phyloP scores from a whole-genome alignment of 2,888 invertebrate species.

The Taphrorychus bicolor region DNA sequence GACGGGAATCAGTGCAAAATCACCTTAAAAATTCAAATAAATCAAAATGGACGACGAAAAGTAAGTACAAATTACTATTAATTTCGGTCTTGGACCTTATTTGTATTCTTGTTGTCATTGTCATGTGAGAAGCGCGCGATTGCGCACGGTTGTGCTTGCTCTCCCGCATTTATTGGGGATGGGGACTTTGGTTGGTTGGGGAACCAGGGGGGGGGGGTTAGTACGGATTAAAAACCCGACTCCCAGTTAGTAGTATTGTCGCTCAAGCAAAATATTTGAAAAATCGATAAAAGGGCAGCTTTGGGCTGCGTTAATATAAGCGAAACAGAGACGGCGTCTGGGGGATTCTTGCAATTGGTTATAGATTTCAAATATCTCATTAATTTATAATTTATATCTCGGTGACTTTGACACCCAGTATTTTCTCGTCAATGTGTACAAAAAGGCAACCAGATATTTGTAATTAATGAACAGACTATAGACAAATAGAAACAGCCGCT shows the following conservation, averaged over 20 bases:
- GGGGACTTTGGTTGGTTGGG: background rate
- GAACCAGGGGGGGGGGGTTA: background rate
- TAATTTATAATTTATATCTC: too few relatives aligned
- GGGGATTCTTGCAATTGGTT: background rate
- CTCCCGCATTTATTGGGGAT: background rate
- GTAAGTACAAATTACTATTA: constrained; percentile 24
- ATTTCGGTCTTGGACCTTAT: background rate
- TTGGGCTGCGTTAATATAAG: background rate
- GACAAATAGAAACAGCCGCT: too few relatives aligned
- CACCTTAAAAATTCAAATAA: background rate
- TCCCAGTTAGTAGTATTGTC: too few relatives aligned
- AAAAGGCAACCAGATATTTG: too few relatives aligned
- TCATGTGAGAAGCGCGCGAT: background rate
- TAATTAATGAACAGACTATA: too few relatives aligned
- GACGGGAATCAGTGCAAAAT: background rate
- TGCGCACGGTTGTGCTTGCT: constrained; percentile 1
- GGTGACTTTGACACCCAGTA: too few relatives aligned
- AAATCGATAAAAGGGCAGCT: background rate
- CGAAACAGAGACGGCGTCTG: background rate
- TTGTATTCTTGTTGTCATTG: constrained; percentile 1
- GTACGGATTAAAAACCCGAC: background rate
- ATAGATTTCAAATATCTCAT: too few relatives aligned
- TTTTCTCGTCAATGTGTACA: too few relatives aligned
- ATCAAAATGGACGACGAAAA: constrained; percentile 29
- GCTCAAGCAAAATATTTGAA: background rate